These are phyloP conservation scores for Oncorhynchus masou DNA, from an alignment of 2,113 vertebrate genomes.

Conservation along the genomic window DNA sequence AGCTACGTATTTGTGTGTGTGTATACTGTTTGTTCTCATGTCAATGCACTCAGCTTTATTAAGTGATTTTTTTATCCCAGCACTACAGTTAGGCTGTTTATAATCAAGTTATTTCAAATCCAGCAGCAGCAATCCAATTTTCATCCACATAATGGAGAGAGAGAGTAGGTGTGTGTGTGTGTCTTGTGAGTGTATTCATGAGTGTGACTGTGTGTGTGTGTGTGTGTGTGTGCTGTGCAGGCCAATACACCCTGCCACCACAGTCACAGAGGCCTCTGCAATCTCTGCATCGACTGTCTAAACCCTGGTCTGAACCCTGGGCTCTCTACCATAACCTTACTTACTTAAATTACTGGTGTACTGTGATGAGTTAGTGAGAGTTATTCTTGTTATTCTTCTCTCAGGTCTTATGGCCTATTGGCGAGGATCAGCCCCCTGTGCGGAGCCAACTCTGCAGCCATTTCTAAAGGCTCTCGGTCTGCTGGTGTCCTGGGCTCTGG, in stretches of 20 bases:
- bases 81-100: slow-evolving; percentile 45
- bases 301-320: background rate
- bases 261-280: no score
- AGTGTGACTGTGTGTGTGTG: no score
- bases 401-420: background rate
- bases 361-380: background rate
- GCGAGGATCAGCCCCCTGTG: no score
- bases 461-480: no score
- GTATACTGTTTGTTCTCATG: slow-evolving; percentile 8
- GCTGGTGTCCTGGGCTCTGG: no score
- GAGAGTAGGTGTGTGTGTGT: slow-evolving; percentile 1
- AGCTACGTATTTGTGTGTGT: background rate
- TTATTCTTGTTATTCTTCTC: background rate
- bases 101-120: slow-evolving; percentile 59
- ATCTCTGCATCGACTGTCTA: no score
- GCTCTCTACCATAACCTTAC: background rate
- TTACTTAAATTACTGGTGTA: background rate
- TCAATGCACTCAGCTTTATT: slow-evolving; percentile 62
- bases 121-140: slow-evolving; percentile 58
- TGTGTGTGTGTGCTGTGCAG: background rate
- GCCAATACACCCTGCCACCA: background rate
- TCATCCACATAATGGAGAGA: slow-evolving; percentile 44
- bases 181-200: background rate
- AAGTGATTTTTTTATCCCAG: slow-evolving; percentile 41
- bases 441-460: no score